phyloP scores from a whole-genome alignment of 2,888 invertebrate species.

The Macaria liturata region DNA sequence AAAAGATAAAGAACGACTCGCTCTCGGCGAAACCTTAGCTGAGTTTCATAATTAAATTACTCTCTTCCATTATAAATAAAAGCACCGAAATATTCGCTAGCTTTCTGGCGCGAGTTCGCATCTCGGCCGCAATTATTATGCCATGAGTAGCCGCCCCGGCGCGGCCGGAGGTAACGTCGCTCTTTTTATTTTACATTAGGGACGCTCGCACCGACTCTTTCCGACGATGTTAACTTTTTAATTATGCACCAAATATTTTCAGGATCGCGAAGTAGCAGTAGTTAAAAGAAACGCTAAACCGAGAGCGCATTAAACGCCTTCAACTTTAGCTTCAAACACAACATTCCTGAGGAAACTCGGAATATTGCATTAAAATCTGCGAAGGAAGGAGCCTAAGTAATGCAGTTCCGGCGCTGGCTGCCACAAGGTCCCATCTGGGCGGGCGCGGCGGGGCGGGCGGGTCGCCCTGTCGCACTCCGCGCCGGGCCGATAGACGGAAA shows the following conservation, averaged over 20 bases:
- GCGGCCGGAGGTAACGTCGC: slow-evolving; percentile 5
- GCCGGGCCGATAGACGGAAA: slow-evolving; percentile 49
- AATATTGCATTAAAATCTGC: slow-evolving; percentile 57
- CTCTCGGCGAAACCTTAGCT: slow-evolving; percentile 16
- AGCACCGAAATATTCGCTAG: slow-evolving; percentile 12
- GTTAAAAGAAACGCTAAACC: slow-evolving; percentile 41
- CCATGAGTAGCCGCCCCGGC: slow-evolving; percentile 10
- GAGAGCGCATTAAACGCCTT: slow-evolving; percentile 42
- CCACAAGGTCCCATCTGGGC: slow-evolving; percentile 39
- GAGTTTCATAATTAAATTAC: slow-evolving; percentile 19
- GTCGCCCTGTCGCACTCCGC: slow-evolving; percentile 34
- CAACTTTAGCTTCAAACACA: slow-evolving; percentile 40
- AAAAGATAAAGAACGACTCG: slow-evolving; percentile 10
- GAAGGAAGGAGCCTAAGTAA: slow-evolving; percentile 49
- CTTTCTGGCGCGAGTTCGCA: slow-evolving; percentile 14
- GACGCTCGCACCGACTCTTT: slow-evolving; percentile 10
- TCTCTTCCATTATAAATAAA: slow-evolving; percentile 17
- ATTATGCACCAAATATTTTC: slow-evolving; percentile 39
- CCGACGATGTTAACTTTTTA: slow-evolving; percentile 18
- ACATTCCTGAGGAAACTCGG: slow-evolving; percentile 46
- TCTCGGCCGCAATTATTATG: slow-evolving; percentile 12
- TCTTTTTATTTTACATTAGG: slow-evolving; percentile 22
- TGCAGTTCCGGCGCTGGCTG: slow-evolving; percentile 47
- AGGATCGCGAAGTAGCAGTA: slow-evolving; percentile 37
- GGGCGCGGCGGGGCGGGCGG: slow-evolving; percentile 24